phyloP scores from a whole-genome alignment of 1,140 invertebrate species.

The Eurosta solidaginis region DNA sequence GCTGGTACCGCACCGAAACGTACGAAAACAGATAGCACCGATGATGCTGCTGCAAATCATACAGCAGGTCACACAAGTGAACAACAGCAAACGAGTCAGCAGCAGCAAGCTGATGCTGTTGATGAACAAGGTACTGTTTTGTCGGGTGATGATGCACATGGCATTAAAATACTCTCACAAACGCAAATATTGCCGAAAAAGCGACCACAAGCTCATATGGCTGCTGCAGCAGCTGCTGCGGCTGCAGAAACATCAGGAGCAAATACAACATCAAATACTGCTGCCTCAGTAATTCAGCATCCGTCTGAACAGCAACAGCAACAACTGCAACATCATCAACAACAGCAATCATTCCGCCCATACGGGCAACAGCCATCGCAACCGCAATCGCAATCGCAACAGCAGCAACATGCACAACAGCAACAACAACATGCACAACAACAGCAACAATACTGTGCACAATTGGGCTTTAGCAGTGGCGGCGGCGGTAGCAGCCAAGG shows the following conservation, averaged over 20 bases:
- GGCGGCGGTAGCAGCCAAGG: conserved; percentile 48
- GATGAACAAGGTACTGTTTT: conserved; percentile 31
- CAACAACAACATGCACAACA: conserved; percentile 20
- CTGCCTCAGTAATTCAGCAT: conserved; percentile 53
- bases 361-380: conserved; percentile 31
- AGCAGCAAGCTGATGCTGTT: conserved; percentile 27
- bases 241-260: conserved; percentile 40
- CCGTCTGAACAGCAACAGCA: conserved; percentile 45
- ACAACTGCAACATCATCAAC: conserved; percentile 41
- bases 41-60: not conserved
- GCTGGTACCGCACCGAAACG: not conserved
- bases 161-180: conserved; percentile 58
- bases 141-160: conserved; percentile 56
- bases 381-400: conserved; percentile 40
- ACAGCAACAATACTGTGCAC: conserved; percentile 46
- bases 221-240: conserved; percentile 50
- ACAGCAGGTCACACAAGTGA: conserved; percentile 21
- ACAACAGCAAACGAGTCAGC: conserved; percentile 42
- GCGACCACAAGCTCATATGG: conserved; percentile 56
- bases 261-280: conserved; percentile 38
- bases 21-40: not conserved
- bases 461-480: conserved; percentile 42
- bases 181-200: conserved; percentile 58
- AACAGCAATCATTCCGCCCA: conserved; percentile 34
- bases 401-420: not conserved